These are phyloP conservation scores for Agriopis leucophaearia DNA, from an alignment of 2,888 invertebrate species.

Conservation along the genomic window DNA sequence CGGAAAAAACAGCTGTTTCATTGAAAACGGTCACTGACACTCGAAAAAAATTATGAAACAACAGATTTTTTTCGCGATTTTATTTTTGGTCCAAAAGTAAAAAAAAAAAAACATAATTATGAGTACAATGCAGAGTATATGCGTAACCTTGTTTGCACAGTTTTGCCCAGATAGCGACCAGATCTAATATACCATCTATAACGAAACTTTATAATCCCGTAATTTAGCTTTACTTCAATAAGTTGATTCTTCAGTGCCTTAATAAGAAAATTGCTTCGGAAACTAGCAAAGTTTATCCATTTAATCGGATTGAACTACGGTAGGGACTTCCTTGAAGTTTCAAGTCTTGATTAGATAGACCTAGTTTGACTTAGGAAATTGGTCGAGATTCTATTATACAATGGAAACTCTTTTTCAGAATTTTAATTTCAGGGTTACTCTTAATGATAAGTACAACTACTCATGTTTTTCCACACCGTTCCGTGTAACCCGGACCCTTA, in stretches of 20 bases:
- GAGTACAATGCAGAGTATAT: too few relatives aligned
- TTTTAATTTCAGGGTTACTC: too few relatives aligned
- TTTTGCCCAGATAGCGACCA: constrained; percentile 3
- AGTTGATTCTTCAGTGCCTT: constrained; percentile 22
- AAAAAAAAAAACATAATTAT: too few relatives aligned
- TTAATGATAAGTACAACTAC: neutral
- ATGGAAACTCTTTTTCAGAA: neutral
- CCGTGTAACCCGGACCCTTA: too few relatives aligned
- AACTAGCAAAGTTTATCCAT: constrained; percentile 26
- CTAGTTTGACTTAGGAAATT: neutral
- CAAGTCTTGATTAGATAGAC: neutral
- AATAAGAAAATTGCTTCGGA: constrained; percentile 33
- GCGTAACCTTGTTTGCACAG: neutral
- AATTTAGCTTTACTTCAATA: constrained; percentile 32
- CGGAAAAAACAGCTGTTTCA: too few relatives aligned
- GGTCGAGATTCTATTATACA: neutral
- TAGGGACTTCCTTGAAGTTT: constrained; percentile 14
- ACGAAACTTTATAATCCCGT: constrained; percentile 15
- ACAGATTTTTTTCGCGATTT: too few relatives aligned
- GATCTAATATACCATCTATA: constrained; percentile 2
- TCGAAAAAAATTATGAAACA: too few relatives aligned
- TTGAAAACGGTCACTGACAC: too few relatives aligned
- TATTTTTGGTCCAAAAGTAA: too few relatives aligned
- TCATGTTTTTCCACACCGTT: too few relatives aligned
- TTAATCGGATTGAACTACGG: constrained; percentile 23